Conservation (phyloP, 2,797 vertebrate species). For the Neomorphus geoffroyi region DNA sequence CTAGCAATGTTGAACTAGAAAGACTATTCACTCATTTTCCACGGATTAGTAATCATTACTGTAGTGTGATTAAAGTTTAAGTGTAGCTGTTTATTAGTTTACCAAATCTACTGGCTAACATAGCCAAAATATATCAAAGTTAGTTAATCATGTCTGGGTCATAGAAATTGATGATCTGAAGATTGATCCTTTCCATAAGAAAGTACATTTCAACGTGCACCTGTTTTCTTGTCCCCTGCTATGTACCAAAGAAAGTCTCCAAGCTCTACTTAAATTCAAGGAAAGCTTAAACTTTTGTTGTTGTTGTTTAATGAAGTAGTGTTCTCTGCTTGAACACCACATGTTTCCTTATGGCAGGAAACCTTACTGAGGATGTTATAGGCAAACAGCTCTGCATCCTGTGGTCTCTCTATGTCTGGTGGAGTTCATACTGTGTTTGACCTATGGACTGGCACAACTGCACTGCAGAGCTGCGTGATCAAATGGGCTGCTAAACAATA, state of each 20-base stretch:
- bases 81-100: neutral
- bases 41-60: neutral
- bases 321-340: neutral
- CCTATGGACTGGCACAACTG: constrained; percentile 8
- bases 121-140: neutral
- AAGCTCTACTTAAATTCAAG: neutral
- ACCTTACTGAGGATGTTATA: neutral
- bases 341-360: neutral
- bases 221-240: neutral
- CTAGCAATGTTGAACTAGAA: neutral
- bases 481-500: neutral
- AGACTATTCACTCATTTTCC: neutral
- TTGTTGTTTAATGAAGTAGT: neutral
- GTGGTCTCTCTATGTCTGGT: neutral
- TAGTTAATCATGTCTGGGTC: neutral
- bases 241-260: neutral
- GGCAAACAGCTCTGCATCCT: neutral
- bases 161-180: neutral
- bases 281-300: neutral
- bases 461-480: neutral
- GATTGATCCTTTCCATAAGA: neutral
- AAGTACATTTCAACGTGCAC: neutral
- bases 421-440: constrained; percentile 39
- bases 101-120: neutral
- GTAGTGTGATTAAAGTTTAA: neutral